Evolutionary conservation across 2,888 invertebrate genomes (phyloP), one percentile per base, ranked within the genome.

Genomic region (Diploptera punctata): DNA sequence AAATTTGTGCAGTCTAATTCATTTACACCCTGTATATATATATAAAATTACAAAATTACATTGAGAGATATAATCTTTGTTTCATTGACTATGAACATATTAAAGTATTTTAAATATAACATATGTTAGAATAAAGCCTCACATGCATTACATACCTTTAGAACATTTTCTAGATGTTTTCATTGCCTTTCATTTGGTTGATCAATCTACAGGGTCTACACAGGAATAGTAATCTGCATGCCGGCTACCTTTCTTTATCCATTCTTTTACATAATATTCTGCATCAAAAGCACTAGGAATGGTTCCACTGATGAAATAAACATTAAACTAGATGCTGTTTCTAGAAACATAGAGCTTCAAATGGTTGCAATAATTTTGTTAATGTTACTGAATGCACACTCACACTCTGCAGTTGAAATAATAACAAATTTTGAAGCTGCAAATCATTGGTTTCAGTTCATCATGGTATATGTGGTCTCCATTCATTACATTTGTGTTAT

Each of bases 221-320:
- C 16, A 47, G 18, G 47, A 47, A 13, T 47, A 18, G 47, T 47
- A 47, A 47, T 47, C 47, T 47, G 47, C 47, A 47, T 47, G 47
- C 18, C 47, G 16, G 18, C 5, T 13, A 9, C 16, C 47, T 47
- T n/a, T n/a, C n/a, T n/a, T n/a, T n/a, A n/a, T n/a, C n/a, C n/a
- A n/a, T n/a, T n/a, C n/a, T n/a, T n/a, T 47, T 47, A 47, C 47
- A 47, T 47, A 47, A 47, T 47, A 47, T 47, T 47, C 47, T 47
- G 47, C 16, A 47, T 47, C 47, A 18, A 47, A 47, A 47, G 47
- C 47, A 47, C 47, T 47, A 47, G 47, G 18, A 18, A 18, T 13
- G 47, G 38, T 5, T 38, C 38, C 38, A 38, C 38, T 38, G 38
- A 38, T 38, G 38, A 38, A 38, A 13, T 38, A 38, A 38, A 38